Evolutionary conservation across 2,888 invertebrate genomes (phyloP).

Genomic region (Neelides folsomi): DNA sequence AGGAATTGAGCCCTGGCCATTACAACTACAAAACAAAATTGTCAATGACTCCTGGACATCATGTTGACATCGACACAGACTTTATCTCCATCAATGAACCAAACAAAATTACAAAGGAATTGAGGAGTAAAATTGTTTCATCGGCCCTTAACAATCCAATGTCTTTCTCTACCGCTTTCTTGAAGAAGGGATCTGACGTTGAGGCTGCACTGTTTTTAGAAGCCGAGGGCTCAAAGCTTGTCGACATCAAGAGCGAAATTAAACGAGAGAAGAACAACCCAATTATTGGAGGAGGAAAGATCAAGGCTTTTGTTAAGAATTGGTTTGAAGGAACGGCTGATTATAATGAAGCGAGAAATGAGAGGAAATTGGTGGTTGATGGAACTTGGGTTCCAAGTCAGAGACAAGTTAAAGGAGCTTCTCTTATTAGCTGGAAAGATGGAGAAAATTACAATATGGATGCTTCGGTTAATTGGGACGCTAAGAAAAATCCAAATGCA

Average conservation of each 20-base stretch:
- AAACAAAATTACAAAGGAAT: no score
- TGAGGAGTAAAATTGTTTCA: no score
- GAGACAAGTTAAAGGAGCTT: constrained; percentile 16
- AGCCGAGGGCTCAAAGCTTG: constrained; percentile 17
- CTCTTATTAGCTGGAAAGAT: constrained; percentile 9
- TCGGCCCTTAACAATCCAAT: no score
- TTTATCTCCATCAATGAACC: no score
- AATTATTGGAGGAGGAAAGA: constrained; percentile 10
- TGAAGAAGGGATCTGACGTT: constrained; percentile 13
- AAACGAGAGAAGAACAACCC: constrained; percentile 10
- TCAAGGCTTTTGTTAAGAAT: constrained; percentile 19
- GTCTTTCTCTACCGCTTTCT: constrained; percentile 14
- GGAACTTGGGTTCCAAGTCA: constrained; percentile 23
- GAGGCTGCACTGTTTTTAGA: constrained; percentile 17
- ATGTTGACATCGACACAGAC: no score
- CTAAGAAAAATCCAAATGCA: constrained; percentile 19
- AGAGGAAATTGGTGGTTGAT: constrained; percentile 17
- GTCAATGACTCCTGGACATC: no score
- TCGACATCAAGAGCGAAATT: constrained; percentile 18
- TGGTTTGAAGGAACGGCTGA: constrained; percentile 19
- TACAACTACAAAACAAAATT: no score
- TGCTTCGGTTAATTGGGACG: constrained; percentile 30
- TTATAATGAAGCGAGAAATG: constrained; percentile 15
- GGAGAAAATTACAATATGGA: constrained; percentile 21
- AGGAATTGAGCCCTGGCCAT: no score